Conservation (phyloP, 1,140 invertebrate genomes). For the Dolichoris vasculosae region DNA sequence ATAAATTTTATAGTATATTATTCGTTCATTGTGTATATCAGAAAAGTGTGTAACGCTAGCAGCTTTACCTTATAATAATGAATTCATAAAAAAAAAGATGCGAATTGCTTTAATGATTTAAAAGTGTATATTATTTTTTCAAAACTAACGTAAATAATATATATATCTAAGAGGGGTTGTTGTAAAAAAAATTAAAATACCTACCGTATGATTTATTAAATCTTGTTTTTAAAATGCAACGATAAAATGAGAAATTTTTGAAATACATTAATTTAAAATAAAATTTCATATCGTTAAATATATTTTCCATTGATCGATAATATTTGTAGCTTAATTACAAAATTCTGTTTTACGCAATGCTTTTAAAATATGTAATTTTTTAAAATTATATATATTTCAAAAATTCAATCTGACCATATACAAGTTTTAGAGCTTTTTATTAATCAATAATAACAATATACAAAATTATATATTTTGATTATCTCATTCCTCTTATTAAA, state of each 20-base stretch:
- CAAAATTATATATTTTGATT: slow-evolving; percentile 13
- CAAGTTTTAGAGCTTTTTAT: background rate
- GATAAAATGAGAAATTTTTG: background rate
- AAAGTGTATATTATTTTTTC: too few species aligned
- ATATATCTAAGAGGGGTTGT: too few species aligned
- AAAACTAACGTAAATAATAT: too few species aligned
- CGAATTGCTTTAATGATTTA: background rate
- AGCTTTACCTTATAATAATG: background rate
- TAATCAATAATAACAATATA: background rate
- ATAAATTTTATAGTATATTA: slow-evolving; percentile 30
- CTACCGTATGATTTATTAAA: too few species aligned
- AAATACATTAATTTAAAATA: background rate
- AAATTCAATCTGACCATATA: background rate
- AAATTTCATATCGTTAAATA: background rate
- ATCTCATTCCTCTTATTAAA: background rate
- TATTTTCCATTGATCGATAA: background rate
- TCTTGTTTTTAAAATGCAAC: background rate
- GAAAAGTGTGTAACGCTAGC: background rate
- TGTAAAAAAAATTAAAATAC: too few species aligned
- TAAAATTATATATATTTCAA: slow-evolving; percentile 10
- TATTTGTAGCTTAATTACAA: background rate
- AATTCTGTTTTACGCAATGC: background rate
- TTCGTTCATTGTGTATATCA: background rate
- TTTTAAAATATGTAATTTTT: slow-evolving; percentile 12
- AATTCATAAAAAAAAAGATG: background rate